These are phyloP conservation scores for Hypselothyrea guttata DNA, from an alignment of 2,888 invertebrate genomes.

Conservation along the genomic window DNA sequence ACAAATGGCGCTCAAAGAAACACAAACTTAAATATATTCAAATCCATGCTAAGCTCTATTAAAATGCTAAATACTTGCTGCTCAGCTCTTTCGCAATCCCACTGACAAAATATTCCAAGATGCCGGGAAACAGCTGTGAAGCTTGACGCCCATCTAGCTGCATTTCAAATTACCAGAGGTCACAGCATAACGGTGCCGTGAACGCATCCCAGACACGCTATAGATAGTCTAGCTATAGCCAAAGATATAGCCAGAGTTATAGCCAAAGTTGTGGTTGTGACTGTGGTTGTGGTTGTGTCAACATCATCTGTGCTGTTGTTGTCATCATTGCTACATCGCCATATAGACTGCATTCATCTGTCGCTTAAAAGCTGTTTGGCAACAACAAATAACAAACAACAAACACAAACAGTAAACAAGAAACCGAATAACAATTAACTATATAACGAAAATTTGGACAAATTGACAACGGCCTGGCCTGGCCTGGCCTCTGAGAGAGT, in stretches of 20 bases:
- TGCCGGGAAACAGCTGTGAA: constrained; percentile 39
- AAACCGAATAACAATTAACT: constrained; percentile 66
- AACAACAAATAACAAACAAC: constrained; percentile 46
- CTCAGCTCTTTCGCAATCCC: constrained; percentile 54
- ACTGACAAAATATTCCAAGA: constrained; percentile 34
- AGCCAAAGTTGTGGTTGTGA: too few relatives aligned
- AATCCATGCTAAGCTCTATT: constrained; percentile 61
- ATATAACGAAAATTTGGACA: constrained; percentile 70
- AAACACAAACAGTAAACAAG: constrained; percentile 28
- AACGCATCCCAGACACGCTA: constrained; percentile 31
- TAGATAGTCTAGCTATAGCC: constrained; percentile 1
- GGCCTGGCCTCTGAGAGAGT: constrained; percentile 12
- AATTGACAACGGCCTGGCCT: constrained; percentile 58
- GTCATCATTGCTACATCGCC: constrained; percentile 24
- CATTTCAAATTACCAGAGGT: constrained; percentile 74
- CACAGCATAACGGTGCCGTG: constrained; percentile 44
- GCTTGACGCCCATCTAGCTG: constrained; percentile 30
- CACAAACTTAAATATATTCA: constrained; percentile 49
- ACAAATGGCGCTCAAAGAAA: constrained; percentile 17
- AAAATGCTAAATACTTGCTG: constrained; percentile 56
- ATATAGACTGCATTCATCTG: constrained; percentile 44
- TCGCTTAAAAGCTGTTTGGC: constrained; percentile 66
- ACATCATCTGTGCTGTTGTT: constrained; percentile 29
- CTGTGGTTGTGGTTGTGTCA: constrained; percentile 42
- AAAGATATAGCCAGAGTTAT: too few relatives aligned